These are phyloP conservation scores for Atherinosoma microstoma DNA, from an alignment of 2,797 vertebrate genomes.

Conservation along the genomic window DNA sequence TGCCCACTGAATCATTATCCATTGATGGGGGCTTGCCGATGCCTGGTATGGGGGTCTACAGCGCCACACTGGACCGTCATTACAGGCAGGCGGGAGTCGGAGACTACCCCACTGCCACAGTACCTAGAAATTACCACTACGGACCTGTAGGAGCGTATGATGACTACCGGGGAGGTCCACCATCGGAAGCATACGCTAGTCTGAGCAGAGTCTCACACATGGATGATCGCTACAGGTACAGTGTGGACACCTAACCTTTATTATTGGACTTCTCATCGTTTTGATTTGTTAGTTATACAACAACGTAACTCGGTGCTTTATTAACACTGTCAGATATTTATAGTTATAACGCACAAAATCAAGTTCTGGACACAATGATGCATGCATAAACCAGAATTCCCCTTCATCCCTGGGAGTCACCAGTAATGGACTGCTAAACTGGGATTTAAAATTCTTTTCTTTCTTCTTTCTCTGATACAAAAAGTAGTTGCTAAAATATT, in stretches of 20 bases:
- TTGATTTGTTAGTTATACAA: no score
- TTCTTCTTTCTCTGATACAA: neutral
- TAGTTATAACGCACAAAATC: neutral
- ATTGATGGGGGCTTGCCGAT: conserved; percentile 86
- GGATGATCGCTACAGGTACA: conserved; percentile 90
- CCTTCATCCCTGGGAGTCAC: neutral
- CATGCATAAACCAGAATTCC: neutral
- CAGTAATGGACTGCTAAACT: neutral
- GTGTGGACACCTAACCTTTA: neutral
- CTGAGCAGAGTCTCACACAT: conserved; percentile 91
- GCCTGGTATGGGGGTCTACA: conserved; percentile 85
- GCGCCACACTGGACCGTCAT: conserved; percentile 92
- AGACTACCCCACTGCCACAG: conserved; percentile 89
- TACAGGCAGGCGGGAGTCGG: conserved; percentile 85
- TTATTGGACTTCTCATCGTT: neutral
- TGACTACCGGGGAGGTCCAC: conserved; percentile 81
- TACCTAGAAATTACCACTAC: conserved; percentile 96
- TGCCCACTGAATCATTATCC: conserved; percentile 87
- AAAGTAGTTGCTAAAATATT: neutral
- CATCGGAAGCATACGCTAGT: conserved; percentile 89
- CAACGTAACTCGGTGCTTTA: neutral
- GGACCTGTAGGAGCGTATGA: conserved; percentile 82
- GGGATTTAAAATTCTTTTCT: neutral
- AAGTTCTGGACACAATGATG: neutral
- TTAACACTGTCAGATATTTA: neutral